Percentiles rank a stretch among this genome's conserved stretches.
These are phyloP conservation scores for Protobothrops flavoviridis DNA, from an alignment of 2,113 vertebrate species.

Conservation along the genomic window DNA sequence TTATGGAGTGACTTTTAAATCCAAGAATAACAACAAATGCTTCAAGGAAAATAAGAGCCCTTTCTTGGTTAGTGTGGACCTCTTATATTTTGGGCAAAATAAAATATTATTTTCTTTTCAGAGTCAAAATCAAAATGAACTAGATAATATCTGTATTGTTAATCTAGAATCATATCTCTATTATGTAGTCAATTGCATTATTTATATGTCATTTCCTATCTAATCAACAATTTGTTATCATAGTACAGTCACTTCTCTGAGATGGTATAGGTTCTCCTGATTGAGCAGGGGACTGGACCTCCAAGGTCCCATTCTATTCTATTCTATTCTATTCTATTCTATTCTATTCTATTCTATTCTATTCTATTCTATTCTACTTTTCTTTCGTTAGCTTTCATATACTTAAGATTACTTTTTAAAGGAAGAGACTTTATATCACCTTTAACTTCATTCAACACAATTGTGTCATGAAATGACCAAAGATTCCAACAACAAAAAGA, in stretches of 20 bases:
- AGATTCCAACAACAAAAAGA: constrained; percentile 40
- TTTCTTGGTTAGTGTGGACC: not conserved
- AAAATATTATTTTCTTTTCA: constrained; percentile 1
- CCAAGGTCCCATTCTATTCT: too few species aligned
- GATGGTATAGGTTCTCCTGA: too few species aligned
- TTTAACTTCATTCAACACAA: constrained; percentile 51
- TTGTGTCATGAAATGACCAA: constrained; percentile 31
- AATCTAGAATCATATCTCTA: not conserved
- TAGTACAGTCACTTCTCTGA: too few species aligned
- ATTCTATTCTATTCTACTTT: constrained; percentile 30
- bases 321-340: too few species aligned
- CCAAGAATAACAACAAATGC: not conserved
- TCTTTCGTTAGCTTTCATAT: constrained; percentile 26
- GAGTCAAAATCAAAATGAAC: not conserved
- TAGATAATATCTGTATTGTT: not conserved
- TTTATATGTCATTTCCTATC: not conserved
- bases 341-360: too few species aligned
- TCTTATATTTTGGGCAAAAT: not conserved
- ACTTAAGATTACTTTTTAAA: constrained; percentile 21
- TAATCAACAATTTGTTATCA: constrained; percentile 29
- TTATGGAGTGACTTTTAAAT: not conserved
- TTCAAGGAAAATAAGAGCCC: not conserved
- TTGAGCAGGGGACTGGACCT: too few species aligned
- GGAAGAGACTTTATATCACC: constrained; percentile 15
- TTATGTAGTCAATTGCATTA: constrained; percentile 25